Evolutionary conservation across 2,113 vertebrate species (phyloP), one percentile per base, ranked within the genome.

Genomic region (Tachycineta bicolor): DNA sequence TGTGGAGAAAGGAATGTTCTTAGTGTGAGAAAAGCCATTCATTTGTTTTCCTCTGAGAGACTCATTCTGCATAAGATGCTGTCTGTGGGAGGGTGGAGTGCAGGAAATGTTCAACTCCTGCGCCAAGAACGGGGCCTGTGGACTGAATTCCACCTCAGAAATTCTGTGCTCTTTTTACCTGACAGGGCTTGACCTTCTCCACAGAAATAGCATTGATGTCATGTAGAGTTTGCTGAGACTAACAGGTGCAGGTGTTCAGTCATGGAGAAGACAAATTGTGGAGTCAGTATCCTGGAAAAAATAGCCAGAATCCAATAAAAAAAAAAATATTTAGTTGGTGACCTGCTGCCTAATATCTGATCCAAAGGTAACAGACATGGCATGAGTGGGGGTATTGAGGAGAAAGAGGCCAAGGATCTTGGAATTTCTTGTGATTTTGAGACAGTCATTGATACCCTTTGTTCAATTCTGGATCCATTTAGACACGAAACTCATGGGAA

Each of bases 41-140:
- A 5, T 86, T 92, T 44, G 8, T 46, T 59, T 77, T 28, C 12
- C 24, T 87, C 63, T 55, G 43, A 89, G 52, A 89, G 28, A 24
- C 29, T 65, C 81, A n/a, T 39, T 49, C 71, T 84, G 80, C n/a
- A 12, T 31, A 28, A 77, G 52, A 81, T 46, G 71, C 63, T 59
- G 73, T 31, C 71, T 64, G 89, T 87, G 65, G 89, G 81, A 83
- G 65, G 49, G 19, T 73, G 77, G 91, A 83, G 91, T 96, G 91
- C 74, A 76, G 77, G 74, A 65, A 87, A 96, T 79, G 74, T 75
- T 71, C 3, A 1, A 14, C 53, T 82, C 44, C 28, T 10, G 15
- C 29, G 29, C 49, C 63, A 74, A 52, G 50, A 84, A 83, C 0
- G 12, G 52, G 39, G 56, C 4, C 52, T 65, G 50, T 29, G 53